These are phyloP conservation scores for Nyctibius grandis DNA, from an alignment of 2,797 vertebrate genomes.

Conservation along the genomic window DNA sequence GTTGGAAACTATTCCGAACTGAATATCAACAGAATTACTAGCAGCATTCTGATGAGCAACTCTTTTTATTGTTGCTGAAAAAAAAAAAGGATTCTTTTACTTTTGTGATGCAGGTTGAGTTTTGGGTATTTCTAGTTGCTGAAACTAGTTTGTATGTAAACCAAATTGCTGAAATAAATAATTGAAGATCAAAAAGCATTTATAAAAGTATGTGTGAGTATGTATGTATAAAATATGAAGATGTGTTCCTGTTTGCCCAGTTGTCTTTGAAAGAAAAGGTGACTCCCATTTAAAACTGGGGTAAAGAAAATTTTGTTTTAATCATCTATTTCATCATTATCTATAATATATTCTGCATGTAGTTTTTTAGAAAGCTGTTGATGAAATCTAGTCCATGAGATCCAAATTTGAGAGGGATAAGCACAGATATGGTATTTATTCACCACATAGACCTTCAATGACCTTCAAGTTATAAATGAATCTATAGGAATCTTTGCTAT, in stretches of 20 bases:
- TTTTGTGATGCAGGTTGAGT: neutral
- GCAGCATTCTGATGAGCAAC: neutral
- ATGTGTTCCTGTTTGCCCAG: neutral
- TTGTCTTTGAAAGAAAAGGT: neutral
- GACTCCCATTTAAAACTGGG: neutral
- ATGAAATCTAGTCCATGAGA: neutral
- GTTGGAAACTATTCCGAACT: neutral
- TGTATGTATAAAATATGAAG: neutral
- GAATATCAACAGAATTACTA: neutral
- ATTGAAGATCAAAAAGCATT: neutral
- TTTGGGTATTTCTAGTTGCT: neutral
- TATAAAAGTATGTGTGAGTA: neutral
- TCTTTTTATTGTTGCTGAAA: neutral
- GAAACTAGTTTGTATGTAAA: neutral
- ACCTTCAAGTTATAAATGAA: neutral
- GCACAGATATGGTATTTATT: neutral
- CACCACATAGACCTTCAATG: neutral
- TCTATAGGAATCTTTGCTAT: neutral
- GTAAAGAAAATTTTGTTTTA: neutral
- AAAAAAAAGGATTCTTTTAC: neutral
- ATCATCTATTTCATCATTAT: neutral
- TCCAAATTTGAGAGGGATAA: neutral
- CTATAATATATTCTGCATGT: neutral
- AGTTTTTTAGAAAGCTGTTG: neutral
- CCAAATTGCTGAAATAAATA: neutral